Evolutionary conservation across 2,113 vertebrate genomes (phyloP), one percentile per base, ranked within the genome.

Genomic region (Trichechus manatus): DNA sequence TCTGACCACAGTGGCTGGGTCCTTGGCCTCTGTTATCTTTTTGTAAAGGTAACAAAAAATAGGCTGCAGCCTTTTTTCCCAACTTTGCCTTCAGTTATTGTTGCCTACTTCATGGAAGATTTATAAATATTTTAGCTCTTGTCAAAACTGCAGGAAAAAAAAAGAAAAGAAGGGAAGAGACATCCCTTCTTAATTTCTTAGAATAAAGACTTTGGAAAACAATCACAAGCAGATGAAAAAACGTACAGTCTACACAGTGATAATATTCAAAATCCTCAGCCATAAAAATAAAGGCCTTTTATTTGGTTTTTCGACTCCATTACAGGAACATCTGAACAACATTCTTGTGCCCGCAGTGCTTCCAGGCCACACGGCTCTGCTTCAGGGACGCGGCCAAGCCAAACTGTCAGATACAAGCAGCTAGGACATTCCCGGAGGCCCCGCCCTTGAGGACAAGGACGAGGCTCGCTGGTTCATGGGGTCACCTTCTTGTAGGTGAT

Each of bases 401-500:
- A 33, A 14, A 31, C 66, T 9, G 29, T 68, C 31, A 8, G 13
- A 15, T 5, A 68, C 29, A 5, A 68, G 66, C 10, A 20, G 77
- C 27, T 2, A 31, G 42, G 44, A 31, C 31, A 19, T 17, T 31
- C n/a, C 31, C 20, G 47, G 77, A 47, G 50, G 7, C 29, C 33
- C 13, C 14, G 66, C 66, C 31, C 64, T 33, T 68, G 66, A 59
- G 81, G 68, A 56, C 19, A 10, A 3, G 64, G 90, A 72, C 7
- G 36, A 31, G 39, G 42, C 74, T 79, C 82, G 59, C 1, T 0
- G n/a, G 1, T 5, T 98, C 97, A 99, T 6, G 98, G 98, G 0
- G 97, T 98, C 98, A 99, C 98, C 97, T 99, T 99, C 95, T 98
- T 98, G 98, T 99, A 99, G 70, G 98, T 99, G 83, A 99, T 98